Evolutionary conservation across 1,140 invertebrate species (phyloP), one percentile per base, ranked within the genome.

Genomic region (Pachyrhynchus sulphureomaculatus): DNA sequence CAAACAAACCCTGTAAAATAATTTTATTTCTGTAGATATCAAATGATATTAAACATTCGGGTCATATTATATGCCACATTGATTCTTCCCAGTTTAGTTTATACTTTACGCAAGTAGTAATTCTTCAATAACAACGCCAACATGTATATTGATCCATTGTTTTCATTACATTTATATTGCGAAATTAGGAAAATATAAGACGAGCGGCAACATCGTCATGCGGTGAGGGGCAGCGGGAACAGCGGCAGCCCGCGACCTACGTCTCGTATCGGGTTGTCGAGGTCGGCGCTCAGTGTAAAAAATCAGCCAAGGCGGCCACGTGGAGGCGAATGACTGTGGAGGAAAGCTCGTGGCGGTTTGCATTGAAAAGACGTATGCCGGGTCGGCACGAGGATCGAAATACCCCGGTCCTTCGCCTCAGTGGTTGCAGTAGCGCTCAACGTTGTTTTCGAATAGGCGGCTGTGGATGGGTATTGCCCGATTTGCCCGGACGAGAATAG

Each of bases 231-330:
- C 2, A 8, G 26, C 47, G 48, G 68, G 59, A 62, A 37, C 4
- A 21, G n/a, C n/a, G 23, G 41, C 26, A 62, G 33, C 59, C 52
- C 59, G 36, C 71, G 72, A 75, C 75, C 74, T 76, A 77, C 75
- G 69, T 70, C 72, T 73, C 72, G 68, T 73, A 70, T 61, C 65
- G 67, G 67, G 74, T 78, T 78, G 76, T 69, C 73, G 75, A 78
- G 77, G 76, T 77, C 77, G 76, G 72, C 71, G 74, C 70, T 76
- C 75, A 70, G 72, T 68, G 67, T 65, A 68, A 74, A 75, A 75
- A 74, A 71, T 57, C 65, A 63, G 52, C 55, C 52, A 59, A 62
- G 53, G 67, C 54, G 56, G 67, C 64, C 77, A 77, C 77, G 77
- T 78, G 77, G 76, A 73, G 77, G 77, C 76, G 69, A 71, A 59